Percentiles rank a stretch among this genome's conserved stretches.
These are phyloP conservation scores for Semotilus atromaculatus DNA, from an alignment of 2,797 vertebrate genomes.

Conservation along the genomic window DNA sequence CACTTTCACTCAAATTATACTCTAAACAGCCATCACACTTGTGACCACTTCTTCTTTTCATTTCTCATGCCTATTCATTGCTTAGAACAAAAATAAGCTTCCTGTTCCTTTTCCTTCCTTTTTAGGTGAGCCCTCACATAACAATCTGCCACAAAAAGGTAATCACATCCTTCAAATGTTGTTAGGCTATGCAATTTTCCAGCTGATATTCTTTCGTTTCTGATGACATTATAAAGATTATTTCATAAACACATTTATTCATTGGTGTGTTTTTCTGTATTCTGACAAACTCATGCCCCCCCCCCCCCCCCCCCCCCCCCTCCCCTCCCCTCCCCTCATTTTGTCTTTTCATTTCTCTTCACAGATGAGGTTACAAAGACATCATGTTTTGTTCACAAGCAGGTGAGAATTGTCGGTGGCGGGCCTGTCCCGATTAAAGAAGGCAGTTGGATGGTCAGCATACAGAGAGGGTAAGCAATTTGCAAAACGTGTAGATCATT, in stretches of 20 bases:
- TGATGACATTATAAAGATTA: neutral
- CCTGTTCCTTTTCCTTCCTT: slow-evolving; percentile 33
- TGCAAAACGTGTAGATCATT: neutral
- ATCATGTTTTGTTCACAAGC: slow-evolving; percentile 78
- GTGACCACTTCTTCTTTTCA: slow-evolving; percentile 11
- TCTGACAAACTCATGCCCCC: neutral
- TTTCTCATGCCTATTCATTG: slow-evolving; percentile 25
- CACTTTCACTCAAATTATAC: slow-evolving; percentile 31
- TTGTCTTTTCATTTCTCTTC: neutral
- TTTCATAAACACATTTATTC: neutral
- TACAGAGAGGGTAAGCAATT: slow-evolving; percentile 80
- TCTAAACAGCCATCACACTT: slow-evolving; percentile 35
- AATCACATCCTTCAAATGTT: slow-evolving; percentile 37
- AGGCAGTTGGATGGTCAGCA: slow-evolving; percentile 97
- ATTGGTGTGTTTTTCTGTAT: neutral
- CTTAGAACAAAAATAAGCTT: slow-evolving; percentile 20
- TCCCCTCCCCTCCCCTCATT: no score
- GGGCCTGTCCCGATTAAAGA: slow-evolving; percentile 86
- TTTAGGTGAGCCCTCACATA: slow-evolving; percentile 57
- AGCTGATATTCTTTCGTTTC: neutral
- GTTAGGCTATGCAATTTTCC: neutral
- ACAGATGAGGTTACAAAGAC: slow-evolving; percentile 56
- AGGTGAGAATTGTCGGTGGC: slow-evolving; percentile 91
- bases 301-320: no score
- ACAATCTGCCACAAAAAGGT: slow-evolving; percentile 58